phyloP scores from a whole-genome alignment of 37 sponge, comb jelly and placozoan genomes.

The Ianthella basta region DNA sequence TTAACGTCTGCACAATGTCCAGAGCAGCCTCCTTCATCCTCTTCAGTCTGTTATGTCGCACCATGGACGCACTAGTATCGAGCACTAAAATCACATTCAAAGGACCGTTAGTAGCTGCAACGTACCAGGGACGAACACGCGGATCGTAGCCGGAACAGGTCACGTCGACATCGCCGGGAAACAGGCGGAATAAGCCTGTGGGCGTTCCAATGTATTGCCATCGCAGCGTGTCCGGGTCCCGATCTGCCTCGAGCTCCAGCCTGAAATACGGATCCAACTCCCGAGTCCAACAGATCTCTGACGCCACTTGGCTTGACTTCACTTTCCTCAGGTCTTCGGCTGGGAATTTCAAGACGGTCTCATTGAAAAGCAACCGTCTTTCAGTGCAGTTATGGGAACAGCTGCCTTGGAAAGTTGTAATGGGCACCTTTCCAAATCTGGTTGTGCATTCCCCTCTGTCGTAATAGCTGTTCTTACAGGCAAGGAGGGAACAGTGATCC shows the following conservation, averaged over 20 bases:
- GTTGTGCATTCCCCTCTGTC: not conserved
- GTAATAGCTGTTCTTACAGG: not conserved
- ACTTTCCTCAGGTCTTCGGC: not conserved
- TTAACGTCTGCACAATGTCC: conserved; percentile 11
- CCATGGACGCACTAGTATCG: conserved; percentile 23
- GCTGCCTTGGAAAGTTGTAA: conserved; percentile 6
- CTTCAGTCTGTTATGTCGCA: not conserved
- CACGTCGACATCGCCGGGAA: not conserved
- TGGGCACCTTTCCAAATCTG: not conserved
- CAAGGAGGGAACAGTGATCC: not conserved
- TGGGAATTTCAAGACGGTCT: not conserved
- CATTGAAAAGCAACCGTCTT: not conserved
- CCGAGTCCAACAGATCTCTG: conserved; percentile 12
- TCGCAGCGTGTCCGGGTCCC: conserved; percentile 8
- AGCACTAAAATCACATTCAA: conserved; percentile 32
- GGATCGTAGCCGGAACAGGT: conserved; percentile 37
- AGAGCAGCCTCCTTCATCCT: conserved; percentile 3
- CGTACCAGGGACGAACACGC: conserved; percentile 50
- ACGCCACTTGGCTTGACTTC: not conserved
- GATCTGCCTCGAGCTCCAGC: not conserved
- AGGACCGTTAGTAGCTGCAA: conserved; percentile 45
- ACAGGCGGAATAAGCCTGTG: not conserved
- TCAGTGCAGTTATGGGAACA: conserved; percentile 1
- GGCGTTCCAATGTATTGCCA: conserved; percentile 39
- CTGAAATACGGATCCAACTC: not conserved